Conservation (phyloP, 2,113 vertebrate species). For the Pontoporia blainvillei region DNA sequence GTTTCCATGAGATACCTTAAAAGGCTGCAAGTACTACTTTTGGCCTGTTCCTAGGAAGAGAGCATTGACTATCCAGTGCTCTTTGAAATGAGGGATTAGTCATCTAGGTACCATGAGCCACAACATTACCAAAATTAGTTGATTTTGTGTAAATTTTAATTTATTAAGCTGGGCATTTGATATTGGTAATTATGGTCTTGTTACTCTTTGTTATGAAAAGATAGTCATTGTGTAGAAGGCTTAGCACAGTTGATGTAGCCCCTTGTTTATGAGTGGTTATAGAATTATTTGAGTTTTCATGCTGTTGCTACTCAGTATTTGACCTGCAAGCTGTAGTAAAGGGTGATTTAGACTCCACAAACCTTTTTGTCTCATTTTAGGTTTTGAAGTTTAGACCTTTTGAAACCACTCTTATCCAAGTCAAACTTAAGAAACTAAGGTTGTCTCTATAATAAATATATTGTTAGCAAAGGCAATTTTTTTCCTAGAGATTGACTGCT, state of each 20-base stretch:
- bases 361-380: background rate
- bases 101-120: background rate
- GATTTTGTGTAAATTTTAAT: slow-evolving; percentile 29
- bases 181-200: background rate
- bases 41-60: background rate
- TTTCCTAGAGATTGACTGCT: background rate
- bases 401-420: slow-evolving; percentile 32
- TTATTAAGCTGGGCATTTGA: background rate
- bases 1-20: background rate
- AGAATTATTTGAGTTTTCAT: background rate
- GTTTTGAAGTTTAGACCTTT: background rate
- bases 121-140: background rate
- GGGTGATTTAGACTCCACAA: background rate
- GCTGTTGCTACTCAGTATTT: background rate
- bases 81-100: background rate
- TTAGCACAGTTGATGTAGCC: background rate
- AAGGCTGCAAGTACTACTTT: background rate
- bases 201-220: background rate
- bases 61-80: background rate
- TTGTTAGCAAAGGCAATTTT: background rate
- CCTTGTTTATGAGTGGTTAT: background rate
- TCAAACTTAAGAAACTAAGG: slow-evolving; percentile 31
- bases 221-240: background rate
- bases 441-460: background rate
- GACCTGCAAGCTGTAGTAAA: background rate